Conservation (phyloP, 1,140 invertebrate genomes). For the Drosophila mojavensis region DNA sequence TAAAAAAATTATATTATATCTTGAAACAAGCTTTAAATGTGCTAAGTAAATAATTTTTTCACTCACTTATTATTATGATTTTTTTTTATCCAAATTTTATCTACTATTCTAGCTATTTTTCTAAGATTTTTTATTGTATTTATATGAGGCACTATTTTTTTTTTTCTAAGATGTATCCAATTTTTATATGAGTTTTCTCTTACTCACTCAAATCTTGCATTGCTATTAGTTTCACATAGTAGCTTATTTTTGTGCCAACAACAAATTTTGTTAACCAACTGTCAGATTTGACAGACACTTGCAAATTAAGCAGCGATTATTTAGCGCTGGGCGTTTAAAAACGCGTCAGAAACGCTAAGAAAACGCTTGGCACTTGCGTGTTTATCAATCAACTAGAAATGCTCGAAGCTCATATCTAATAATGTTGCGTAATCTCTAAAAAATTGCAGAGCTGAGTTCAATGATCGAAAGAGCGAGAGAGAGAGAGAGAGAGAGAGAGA, state of each 20-base stretch:
- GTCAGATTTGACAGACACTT: neutral
- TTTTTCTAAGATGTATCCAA: too few species aligned
- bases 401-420: constrained; percentile 6
- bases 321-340: constrained; percentile 27
- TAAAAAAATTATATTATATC: too few species aligned
- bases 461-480: constrained; percentile 12
- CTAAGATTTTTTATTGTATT: too few species aligned
- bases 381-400: constrained; percentile 21
- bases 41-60: too few species aligned
- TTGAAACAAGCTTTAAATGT: too few species aligned
- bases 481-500: neutral
- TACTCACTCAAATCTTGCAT: neutral
- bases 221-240: neutral
- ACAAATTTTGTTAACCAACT: constrained; percentile 16
- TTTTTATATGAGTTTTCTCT: too few species aligned
- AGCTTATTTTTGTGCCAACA: neutral
- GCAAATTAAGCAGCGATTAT: constrained; percentile 24
- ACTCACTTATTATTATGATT: too few species aligned
- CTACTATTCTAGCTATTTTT: too few species aligned
- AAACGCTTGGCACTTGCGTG: constrained; percentile 16
- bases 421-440: constrained; percentile 27
- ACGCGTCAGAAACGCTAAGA: constrained; percentile 28
- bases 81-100: neutral
- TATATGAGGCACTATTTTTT: too few species aligned
- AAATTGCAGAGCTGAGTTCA: constrained; percentile 31